These are phyloP conservation scores for Anodontia alba DNA, from an alignment of 2,888 invertebrate species.

Conservation along the genomic window DNA sequence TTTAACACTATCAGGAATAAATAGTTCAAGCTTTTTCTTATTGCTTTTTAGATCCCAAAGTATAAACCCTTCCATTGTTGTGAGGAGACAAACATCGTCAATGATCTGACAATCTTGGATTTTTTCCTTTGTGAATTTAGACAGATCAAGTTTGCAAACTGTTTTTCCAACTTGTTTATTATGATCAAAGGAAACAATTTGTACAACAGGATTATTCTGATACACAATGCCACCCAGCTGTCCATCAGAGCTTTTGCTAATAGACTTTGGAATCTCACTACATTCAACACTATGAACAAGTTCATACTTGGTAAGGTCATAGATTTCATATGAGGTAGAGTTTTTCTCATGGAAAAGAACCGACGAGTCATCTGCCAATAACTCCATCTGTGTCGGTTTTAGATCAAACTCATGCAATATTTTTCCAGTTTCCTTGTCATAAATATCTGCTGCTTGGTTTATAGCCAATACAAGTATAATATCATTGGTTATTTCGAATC, in stretches of 20 bases:
- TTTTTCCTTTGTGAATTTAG: constrained; percentile 18
- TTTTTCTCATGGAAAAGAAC: constrained; percentile 60
- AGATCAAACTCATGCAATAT: constrained; percentile 61
- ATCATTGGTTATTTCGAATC: constrained; percentile 56
- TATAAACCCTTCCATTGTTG: constrained; percentile 55
- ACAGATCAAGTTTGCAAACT: constrained; percentile 31
- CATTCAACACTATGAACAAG: constrained; percentile 48
- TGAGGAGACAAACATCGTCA: constrained; percentile 49
- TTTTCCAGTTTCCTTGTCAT: constrained; percentile 55
- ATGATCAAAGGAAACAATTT: constrained; percentile 46
- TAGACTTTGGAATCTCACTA: constrained; percentile 34
- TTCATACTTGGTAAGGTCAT: constrained; percentile 48
- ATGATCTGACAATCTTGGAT: constrained; percentile 41
- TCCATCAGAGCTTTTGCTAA: constrained; percentile 31
- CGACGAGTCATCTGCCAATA: constrained; percentile 52
- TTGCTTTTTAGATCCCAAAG: constrained; percentile 57
- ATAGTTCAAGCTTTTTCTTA: constrained; percentile 45
- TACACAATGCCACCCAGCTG: constrained; percentile 43
- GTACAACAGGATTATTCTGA: constrained; percentile 37
- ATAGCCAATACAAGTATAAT: constrained; percentile 51
- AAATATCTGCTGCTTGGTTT: constrained; percentile 61
- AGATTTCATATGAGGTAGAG: constrained; percentile 55
- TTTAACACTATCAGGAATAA: constrained; percentile 51
- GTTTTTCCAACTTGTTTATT: constrained; percentile 47
- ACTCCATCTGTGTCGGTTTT: constrained; percentile 50